Evolutionary conservation across 2,797 vertebrate species (phyloP).

Genomic region (Manis crassicaudata): DNA sequence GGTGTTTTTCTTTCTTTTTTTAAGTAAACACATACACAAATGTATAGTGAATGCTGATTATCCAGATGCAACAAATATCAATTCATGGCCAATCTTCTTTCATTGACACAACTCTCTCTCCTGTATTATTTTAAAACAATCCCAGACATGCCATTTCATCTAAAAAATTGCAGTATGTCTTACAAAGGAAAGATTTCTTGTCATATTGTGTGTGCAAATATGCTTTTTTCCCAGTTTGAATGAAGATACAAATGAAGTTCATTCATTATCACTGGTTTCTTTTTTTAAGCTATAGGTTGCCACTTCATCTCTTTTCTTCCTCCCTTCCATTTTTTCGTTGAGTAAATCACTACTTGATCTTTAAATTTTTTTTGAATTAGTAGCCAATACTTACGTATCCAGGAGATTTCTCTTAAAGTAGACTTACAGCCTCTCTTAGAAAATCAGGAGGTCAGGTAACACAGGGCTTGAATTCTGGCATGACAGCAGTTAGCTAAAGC

Average conservation of each 20-base stretch:
- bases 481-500: background rate
- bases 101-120: background rate
- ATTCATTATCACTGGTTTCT: background rate
- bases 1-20: background rate
- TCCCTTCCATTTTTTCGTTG: background rate
- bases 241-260: background rate
- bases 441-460: background rate
- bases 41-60: background rate
- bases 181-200: background rate
- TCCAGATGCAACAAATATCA: background rate
- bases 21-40: background rate
- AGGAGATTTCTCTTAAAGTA: background rate
- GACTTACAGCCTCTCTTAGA: background rate
- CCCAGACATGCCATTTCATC: background rate
- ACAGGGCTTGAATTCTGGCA: background rate
- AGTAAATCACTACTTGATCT: background rate
- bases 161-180: background rate
- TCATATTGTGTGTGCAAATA: background rate
- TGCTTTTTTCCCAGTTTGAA: background rate
- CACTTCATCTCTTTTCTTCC: background rate
- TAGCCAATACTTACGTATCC: background rate
- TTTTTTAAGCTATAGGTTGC: background rate
- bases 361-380: background rate
- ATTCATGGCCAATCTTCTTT: background rate
- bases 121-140: background rate